Percentiles rank a stretch among this genome's conserved stretches.
Conservation (phyloP, 2,113 vertebrate genomes). For the Onychostoma macrolepis region DNA sequence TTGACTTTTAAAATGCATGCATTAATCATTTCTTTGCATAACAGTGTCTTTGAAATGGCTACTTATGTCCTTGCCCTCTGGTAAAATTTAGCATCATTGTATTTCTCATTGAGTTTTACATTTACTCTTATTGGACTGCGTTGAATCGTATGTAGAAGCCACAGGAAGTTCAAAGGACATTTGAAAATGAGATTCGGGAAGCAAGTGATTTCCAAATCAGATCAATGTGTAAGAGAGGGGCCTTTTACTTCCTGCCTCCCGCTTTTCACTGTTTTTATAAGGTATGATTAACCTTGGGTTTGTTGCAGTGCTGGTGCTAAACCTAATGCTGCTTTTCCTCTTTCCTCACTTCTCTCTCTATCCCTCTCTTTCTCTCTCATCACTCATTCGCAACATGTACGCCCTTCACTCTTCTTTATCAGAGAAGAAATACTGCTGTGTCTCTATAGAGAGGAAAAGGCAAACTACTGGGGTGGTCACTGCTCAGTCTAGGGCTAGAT, state of each 20-base stretch:
- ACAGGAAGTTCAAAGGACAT: background rate
- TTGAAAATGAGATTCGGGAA: background rate
- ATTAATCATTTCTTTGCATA: background rate
- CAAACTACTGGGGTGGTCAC: background rate
- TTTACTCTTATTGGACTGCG: conserved; percentile 8
- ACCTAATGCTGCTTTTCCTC: background rate
- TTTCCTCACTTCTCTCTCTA: background rate
- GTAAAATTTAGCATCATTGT: background rate
- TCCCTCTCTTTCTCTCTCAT: background rate
- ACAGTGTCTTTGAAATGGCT: background rate
- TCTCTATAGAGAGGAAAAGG: background rate
- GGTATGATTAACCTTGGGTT: conserved; percentile 50
- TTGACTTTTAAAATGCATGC: background rate
- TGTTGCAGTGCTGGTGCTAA: background rate
- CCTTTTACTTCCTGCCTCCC: conserved; percentile 10
- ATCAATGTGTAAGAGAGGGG: conserved; percentile 6
- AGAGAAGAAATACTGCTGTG: background rate
- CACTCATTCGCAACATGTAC: background rate
- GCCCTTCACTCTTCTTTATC: background rate
- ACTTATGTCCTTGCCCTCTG: background rate
- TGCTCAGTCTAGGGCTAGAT: background rate
- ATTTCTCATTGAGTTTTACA: conserved; percentile 12
- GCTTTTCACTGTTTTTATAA: conserved; percentile 4
- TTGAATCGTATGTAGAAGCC: background rate
- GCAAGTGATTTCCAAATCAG: background rate